Evolutionary conservation across 2,797 vertebrate genomes (phyloP).

Genomic region (Arremon aurantiirostris): DNA sequence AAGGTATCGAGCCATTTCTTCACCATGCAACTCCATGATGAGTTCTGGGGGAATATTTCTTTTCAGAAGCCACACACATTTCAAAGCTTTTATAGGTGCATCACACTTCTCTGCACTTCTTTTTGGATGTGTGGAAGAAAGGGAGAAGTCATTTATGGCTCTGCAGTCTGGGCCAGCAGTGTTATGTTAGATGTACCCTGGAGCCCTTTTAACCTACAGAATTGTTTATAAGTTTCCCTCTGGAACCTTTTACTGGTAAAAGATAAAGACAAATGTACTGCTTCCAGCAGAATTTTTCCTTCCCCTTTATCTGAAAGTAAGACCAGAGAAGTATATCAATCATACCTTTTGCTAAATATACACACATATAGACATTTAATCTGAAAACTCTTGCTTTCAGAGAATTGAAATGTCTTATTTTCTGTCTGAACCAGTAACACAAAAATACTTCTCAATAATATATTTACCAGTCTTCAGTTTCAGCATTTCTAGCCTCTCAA

Average conservation of each 20-base stretch:
- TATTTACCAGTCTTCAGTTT: not conserved
- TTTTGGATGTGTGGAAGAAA: not conserved
- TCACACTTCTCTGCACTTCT: not conserved
- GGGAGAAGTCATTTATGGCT: not conserved
- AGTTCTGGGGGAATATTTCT: not conserved
- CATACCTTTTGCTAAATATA: not conserved
- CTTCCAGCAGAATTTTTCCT: not conserved
- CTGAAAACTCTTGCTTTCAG: not conserved
- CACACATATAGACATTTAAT: not conserved
- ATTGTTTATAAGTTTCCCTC: not conserved
- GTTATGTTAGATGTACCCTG: not conserved
- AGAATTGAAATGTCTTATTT: not conserved
- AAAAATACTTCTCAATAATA: not conserved
- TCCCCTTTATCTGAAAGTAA: not conserved
- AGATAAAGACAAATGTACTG: not conserved
- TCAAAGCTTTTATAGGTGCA: not conserved
- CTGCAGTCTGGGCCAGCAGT: not conserved
- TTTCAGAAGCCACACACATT: not conserved
- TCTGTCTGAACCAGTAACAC: not conserved
- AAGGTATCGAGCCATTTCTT: not conserved
- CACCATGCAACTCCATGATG: fast-evolving
- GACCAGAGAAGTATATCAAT: not conserved
- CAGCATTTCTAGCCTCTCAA: not conserved
- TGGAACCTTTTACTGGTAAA: not conserved
- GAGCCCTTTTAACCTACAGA: not conserved